These are phyloP conservation scores for Protaetia brevitarsis DNA, from an alignment of 1,140 invertebrate species.

Conservation along the genomic window DNA sequence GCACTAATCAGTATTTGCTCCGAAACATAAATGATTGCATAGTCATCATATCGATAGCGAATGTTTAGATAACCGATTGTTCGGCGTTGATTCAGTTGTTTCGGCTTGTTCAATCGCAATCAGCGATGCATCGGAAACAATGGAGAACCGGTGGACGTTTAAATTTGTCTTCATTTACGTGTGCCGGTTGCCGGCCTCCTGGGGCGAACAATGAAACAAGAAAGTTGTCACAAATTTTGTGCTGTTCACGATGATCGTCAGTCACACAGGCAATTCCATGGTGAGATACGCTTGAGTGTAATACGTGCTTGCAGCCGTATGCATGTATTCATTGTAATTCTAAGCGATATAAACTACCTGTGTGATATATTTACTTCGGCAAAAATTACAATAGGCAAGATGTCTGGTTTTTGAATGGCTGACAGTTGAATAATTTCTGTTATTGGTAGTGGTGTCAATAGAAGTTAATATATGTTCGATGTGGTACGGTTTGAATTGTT, in stretches of 20 bases:
- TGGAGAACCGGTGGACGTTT: constrained; percentile 26
- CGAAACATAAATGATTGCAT: constrained; percentile 16
- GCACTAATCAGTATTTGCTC: neutral
- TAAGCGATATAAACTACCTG: constrained; percentile 9
- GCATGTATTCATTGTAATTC: neutral
- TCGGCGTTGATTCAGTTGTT: constrained; percentile 31
- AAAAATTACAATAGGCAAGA: neutral
- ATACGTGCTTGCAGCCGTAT: neutral
- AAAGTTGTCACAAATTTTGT: constrained; percentile 20
- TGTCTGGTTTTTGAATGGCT: neutral
- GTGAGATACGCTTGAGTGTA: neutral
- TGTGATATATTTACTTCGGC: neutral
- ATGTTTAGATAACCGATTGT: constrained; percentile 28
- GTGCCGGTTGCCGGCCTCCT: constrained; percentile 36
- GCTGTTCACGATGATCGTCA: neutral
- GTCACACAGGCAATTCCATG: neutral
- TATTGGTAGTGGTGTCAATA: neutral
- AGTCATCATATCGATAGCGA: constrained; percentile 26
- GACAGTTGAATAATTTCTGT: neutral
- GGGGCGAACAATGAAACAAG: constrained; percentile 37
- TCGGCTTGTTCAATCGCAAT: constrained; percentile 35
- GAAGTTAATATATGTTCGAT: neutral
- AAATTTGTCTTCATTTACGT: constrained; percentile 41
- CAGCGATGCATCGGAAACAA: constrained; percentile 31
- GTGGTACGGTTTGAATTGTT: neutral